Base-by-base conservation (phyloP, 2,888 invertebrate genomes). In the Tetrapedia diversipes region DNA sequence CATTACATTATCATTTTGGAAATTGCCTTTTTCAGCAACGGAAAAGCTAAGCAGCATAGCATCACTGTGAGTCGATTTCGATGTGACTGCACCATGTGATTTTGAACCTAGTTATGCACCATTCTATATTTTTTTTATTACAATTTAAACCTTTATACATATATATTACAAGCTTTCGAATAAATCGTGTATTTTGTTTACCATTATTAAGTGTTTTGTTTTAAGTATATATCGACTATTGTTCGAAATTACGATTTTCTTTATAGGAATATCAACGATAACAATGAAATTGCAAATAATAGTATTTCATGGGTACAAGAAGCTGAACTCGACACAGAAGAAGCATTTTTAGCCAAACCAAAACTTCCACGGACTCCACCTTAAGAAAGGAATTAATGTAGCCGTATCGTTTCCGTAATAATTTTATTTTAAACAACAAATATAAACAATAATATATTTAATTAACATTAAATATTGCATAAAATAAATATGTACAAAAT, bases 361-460 rank as follows among this genome's bases (percentile, higher is more conserved):
- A 89, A 88, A 74, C 81, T 91, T 73, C 84, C 84, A 54, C 81
- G 90, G 34, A 90, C 90, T 22, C 88, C 91, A 22, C 88, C 90
- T 0, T 73, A 54, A n/a, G 39, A 2, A 24, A 39, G 2, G 7
- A 16, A 34, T 34, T 14, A 1, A 37, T 27, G 4, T 22, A 45
- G 0, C 19, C 22, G 16, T 43, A 41, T 19, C 22, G n/a, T 57
- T 49, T 45, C 24, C 45, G n/a, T n/a, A 45, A 63, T 29, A 77
- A 65, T 41, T 84, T 79, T 85, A 85, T 82, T 81, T 69, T 66
- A 47, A 77, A 67, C 56, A 53, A 70, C 63, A 39, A 54, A 22
- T 70, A 80, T 54, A 81, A 63, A 78, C 72, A 73, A 34, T 53
- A 61, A 60, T 51, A 51, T 16, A 29, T 41, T 64, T 65, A 65